Conservation (phyloP, 2,797 vertebrate genomes). For the Myotis myotis region DNA sequence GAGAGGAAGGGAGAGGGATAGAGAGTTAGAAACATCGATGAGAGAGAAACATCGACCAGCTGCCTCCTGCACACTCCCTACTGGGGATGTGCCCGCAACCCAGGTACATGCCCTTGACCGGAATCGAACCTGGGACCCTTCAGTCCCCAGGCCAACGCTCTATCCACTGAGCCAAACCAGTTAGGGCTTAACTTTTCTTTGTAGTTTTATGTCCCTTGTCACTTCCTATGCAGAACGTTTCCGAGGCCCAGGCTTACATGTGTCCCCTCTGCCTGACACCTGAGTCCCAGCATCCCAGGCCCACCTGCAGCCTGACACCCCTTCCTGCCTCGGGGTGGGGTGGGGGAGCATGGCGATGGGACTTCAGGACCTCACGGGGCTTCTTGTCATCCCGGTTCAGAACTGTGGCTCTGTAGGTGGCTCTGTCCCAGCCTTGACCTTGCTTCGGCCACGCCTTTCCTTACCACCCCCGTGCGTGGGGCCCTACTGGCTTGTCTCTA, state of each 20-base stretch:
- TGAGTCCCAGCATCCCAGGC: accelerated
- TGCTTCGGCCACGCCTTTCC: not conserved
- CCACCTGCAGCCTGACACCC: not conserved
- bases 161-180: too few relatives aligned
- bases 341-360: too few relatives aligned
- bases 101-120: too few relatives aligned
- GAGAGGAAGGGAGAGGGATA: too few relatives aligned
- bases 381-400: not conserved
- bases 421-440: not conserved
- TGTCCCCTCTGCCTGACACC: not conserved
- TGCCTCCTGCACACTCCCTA: too few relatives aligned
- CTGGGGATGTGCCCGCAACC: too few relatives aligned
- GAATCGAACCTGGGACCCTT: too few relatives aligned
- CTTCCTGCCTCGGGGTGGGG: too few relatives aligned
- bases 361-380: accelerated
- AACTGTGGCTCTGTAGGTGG: not conserved
- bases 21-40: too few relatives aligned
- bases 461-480: not conserved
- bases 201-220: not conserved
- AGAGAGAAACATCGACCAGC: too few relatives aligned
- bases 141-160: too few relatives aligned
- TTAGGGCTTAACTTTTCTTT: not conserved
- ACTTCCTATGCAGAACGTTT: too few relatives aligned
- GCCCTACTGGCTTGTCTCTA: not conserved
- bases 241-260: not conserved